phyloP scores from a whole-genome alignment of 1,140 invertebrate genomes.

The Latrodectus geometricus region DNA sequence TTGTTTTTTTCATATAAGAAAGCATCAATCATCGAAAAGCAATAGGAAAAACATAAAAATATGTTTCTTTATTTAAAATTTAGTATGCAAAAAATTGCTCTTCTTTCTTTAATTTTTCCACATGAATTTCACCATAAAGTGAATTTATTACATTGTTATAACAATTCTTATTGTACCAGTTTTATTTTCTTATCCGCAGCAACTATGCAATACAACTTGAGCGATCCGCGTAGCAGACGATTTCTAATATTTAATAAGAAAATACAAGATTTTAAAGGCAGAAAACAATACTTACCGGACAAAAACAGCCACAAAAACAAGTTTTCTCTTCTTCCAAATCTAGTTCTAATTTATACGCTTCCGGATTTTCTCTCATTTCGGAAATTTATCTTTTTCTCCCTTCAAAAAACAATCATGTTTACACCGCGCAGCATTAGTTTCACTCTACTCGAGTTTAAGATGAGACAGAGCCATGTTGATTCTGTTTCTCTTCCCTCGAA shows the following conservation, averaged over 20 bases:
- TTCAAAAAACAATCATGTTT: conserved; percentile 15
- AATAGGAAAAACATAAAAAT: no score
- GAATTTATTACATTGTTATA: no score
- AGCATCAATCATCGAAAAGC: no score
- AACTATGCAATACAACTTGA: neutral
- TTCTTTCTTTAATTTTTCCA: no score
- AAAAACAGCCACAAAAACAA: conserved; percentile 18
- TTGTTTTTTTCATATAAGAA: no score
- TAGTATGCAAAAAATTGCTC: no score
- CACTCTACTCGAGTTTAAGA: conserved; percentile 4
- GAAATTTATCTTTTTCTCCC: neutral
- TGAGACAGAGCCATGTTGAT: conserved; percentile 56
- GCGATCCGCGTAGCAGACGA: neutral
- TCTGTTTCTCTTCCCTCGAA: conserved; percentile 35
- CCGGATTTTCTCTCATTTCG: conserved; percentile 42
- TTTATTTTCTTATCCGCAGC: neutral
- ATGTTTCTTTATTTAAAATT: no score
- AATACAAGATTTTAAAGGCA: conserved; percentile 25
- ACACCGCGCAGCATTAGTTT: conserved; percentile 3
- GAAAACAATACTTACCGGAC: conserved; percentile 32
- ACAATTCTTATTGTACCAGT: no score
- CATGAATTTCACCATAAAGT: no score
- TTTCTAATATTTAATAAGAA: conserved; percentile 12
- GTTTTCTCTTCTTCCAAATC: conserved; percentile 51
- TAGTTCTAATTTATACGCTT: conserved; percentile 40